Conservation (phyloP, 1,140 invertebrate genomes). For the Drosophila albomicans region DNA sequence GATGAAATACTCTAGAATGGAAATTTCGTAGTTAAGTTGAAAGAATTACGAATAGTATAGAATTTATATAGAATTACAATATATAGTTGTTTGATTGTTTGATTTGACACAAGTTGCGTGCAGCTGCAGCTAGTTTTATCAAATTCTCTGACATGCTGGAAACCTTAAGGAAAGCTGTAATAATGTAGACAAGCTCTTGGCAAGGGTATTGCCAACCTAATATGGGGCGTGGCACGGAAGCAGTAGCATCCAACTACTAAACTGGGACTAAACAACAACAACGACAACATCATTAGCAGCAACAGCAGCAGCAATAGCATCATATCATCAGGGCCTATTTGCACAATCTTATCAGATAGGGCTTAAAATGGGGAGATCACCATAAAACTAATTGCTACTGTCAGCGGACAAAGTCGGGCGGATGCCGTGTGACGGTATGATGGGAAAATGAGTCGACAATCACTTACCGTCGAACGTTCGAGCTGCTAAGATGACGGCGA, state of each 20-base stretch:
- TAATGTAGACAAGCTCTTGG: too few relatives aligned
- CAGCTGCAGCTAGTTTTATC: too few relatives aligned
- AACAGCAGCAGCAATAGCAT: background rate
- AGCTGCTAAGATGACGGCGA: slow-evolving; percentile 44
- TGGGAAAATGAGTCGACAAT: slow-evolving; percentile 3
- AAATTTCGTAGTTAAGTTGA: background rate
- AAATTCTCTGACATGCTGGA: too few relatives aligned
- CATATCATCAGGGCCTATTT: slow-evolving; percentile 3
- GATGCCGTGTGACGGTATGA: background rate
- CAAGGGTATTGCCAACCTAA: background rate
- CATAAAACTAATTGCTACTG: slow-evolving; percentile 40
- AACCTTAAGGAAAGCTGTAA: too few relatives aligned
- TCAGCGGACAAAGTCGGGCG: slow-evolving; percentile 6
- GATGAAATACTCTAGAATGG: background rate
- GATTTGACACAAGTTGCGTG: background rate
- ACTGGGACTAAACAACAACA: background rate
- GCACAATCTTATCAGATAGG: slow-evolving; percentile 32
- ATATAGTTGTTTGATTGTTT: background rate
- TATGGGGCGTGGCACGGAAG: slow-evolving; percentile 47
- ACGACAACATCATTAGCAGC: background rate
- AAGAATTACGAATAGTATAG: too few relatives aligned
- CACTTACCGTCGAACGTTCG: slow-evolving; percentile 30
- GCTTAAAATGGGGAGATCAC: slow-evolving; percentile 16
- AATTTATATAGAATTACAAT: too few relatives aligned
- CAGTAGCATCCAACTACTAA: background rate